phyloP scores from a whole-genome alignment of 2,797 vertebrate species.

The Argentina silus region DNA sequence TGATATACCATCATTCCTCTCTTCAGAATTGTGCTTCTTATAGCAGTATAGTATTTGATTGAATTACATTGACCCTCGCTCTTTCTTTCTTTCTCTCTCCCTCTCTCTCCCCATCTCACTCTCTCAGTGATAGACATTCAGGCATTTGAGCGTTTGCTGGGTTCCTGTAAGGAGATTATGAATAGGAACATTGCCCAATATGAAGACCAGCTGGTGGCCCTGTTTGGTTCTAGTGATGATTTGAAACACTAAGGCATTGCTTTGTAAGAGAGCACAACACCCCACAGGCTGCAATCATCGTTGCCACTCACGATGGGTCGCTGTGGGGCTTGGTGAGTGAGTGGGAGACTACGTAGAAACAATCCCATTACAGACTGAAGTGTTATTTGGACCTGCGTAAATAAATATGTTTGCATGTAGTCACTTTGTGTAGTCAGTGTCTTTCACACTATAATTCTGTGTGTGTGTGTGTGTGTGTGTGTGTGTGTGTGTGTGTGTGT shows the following conservation, averaged over 20 bases:
- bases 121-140: conserved; percentile 92
- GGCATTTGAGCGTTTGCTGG: conserved; percentile 94
- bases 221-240: conserved; percentile 92
- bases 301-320: conserved; percentile 86
- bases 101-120: not conserved
- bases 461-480: too few species aligned
- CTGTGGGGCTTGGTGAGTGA: conserved; percentile 93
- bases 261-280: conserved; percentile 85
- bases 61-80: not conserved
- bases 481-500: too few species aligned
- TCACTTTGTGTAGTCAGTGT: too few species aligned
- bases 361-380: too few species aligned
- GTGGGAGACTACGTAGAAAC: not conserved
- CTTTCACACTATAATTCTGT: too few species aligned
- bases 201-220: conserved; percentile 90
- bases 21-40: not conserved
- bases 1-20: not conserved
- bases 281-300: conserved; percentile 91
- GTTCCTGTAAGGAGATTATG: conserved; percentile 97
- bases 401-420: too few species aligned
- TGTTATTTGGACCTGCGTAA: too few species aligned
- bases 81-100: not conserved
- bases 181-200: conserved; percentile 96
- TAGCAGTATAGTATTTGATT: not conserved
- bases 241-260: conserved; percentile 68